Conservation (phyloP, 2,797 vertebrate genomes). For the Sorex maritimensis region DNA sequence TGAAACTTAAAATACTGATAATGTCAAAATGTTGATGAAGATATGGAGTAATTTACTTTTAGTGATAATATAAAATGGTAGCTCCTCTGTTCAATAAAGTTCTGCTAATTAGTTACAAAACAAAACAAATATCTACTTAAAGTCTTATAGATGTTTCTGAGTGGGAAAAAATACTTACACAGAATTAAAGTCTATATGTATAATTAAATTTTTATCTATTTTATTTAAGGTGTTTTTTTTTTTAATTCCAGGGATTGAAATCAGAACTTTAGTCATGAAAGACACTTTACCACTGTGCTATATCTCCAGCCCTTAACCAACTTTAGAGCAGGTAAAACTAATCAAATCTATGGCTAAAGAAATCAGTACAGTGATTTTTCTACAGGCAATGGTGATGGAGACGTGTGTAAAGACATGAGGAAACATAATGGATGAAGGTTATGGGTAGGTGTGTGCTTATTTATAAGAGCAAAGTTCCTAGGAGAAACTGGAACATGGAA, state of each 20-base stretch:
- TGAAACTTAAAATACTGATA: not conserved
- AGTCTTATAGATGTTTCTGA: too few species aligned
- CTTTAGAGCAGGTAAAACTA: conserved; percentile 3
- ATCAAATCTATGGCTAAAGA: not conserved
- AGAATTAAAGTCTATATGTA: too few species aligned
- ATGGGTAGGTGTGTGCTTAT: not conserved
- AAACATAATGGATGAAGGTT: not conserved
- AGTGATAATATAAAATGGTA: not conserved
- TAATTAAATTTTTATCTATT: too few species aligned
- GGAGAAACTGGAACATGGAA: not conserved
- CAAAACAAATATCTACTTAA: too few species aligned
- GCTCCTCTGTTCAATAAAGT: not conserved
- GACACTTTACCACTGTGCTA: too few species aligned
- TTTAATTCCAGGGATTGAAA: too few species aligned
- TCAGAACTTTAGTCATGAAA: too few species aligned
- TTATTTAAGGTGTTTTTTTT: too few species aligned
- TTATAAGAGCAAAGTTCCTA: not conserved
- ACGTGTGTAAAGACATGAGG: accelerated
- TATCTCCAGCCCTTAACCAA: not conserved
- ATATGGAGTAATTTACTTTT: not conserved
- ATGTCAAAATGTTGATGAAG: not conserved
- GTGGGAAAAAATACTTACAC: too few species aligned
- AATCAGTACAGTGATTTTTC: not conserved
- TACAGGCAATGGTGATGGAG: not conserved
- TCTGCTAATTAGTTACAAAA: not conserved